phyloP scores from a whole-genome alignment of 2,888 invertebrate species.

The Atrina japonica region DNA sequence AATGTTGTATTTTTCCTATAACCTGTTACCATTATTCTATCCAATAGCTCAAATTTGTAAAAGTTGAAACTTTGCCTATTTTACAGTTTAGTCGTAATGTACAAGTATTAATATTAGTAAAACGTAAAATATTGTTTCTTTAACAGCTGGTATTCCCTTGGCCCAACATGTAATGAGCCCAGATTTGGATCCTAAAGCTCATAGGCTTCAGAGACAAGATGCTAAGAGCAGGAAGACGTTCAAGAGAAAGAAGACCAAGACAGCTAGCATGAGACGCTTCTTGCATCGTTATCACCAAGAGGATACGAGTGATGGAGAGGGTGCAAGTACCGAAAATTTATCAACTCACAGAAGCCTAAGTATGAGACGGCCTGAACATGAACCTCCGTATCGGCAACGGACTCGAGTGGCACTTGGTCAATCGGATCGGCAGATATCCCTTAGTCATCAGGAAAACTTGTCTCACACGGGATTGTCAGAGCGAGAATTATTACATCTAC shows the following conservation, averaged over 20 bases:
- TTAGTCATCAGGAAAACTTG: constrained; percentile 8
- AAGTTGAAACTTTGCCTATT: too few species aligned
- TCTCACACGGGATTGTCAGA: constrained; percentile 18
- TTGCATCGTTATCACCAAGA: constrained; percentile 57
- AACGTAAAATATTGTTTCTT: too few species aligned
- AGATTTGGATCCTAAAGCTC: constrained; percentile 79
- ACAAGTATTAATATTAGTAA: too few species aligned
- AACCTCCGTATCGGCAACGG: constrained; percentile 43
- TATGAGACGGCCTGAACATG: constrained; percentile 36
- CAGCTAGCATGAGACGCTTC: constrained; percentile 61
- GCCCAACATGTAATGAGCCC: constrained; percentile 23
- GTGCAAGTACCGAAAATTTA: constrained; percentile 60
- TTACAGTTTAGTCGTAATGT: too few species aligned
- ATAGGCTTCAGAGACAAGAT: constrained; percentile 91
- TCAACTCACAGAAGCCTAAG: constrained; percentile 45
- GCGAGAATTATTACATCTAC: constrained; percentile 16
- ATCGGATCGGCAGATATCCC: constrained; percentile 15
- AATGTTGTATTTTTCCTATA: too few species aligned
- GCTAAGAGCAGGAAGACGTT: constrained; percentile 97
- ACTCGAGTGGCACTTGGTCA: constrained; percentile 20
- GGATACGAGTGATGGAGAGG: constrained; percentile 60
- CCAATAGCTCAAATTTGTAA: too few species aligned
- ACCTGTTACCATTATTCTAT: too few species aligned
- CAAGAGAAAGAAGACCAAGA: constrained; percentile 79
- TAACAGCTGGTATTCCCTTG: neutral